phyloP scores from a whole-genome alignment of 2,113 vertebrate genomes.

The Panthera uncia region DNA sequence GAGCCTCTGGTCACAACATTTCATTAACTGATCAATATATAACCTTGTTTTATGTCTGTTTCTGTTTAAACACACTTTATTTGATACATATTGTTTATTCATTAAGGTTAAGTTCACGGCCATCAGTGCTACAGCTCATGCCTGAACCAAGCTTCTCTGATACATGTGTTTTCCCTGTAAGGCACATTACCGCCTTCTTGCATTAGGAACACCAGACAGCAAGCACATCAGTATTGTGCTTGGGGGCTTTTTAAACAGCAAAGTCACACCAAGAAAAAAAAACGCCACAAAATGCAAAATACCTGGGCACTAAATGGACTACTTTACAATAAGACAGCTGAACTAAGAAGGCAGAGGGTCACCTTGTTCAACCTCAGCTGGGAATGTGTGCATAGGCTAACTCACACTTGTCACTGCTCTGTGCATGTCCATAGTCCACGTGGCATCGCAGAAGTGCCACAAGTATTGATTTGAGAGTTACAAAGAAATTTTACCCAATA shows the following conservation, averaged over 20 bases:
- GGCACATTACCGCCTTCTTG: background rate
- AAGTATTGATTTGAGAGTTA: background rate
- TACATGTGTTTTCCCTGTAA: background rate
- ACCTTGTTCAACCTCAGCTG: rapidly evolving
- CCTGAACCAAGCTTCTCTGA: background rate
- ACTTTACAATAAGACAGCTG: background rate
- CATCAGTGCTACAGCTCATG: background rate
- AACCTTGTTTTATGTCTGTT: background rate
- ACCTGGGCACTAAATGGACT: background rate
- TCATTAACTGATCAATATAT: background rate
- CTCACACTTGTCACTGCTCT: background rate
- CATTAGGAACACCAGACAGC: background rate
- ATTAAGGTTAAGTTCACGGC: background rate
- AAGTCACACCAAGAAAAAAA: background rate
- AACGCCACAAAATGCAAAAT: background rate
- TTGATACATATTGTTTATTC: background rate
- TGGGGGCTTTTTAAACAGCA: background rate
- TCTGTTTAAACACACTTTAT: background rate
- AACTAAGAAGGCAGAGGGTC: background rate
- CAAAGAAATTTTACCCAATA: background rate
- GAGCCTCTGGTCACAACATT: background rate
- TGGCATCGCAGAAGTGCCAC: background rate
- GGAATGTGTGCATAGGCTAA: rapidly evolving
- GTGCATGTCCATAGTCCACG: rapidly evolving
- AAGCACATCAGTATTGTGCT: too few relatives aligned